Conservation (phyloP, 2,888 invertebrate species). For the Drosophila robusta region DNA sequence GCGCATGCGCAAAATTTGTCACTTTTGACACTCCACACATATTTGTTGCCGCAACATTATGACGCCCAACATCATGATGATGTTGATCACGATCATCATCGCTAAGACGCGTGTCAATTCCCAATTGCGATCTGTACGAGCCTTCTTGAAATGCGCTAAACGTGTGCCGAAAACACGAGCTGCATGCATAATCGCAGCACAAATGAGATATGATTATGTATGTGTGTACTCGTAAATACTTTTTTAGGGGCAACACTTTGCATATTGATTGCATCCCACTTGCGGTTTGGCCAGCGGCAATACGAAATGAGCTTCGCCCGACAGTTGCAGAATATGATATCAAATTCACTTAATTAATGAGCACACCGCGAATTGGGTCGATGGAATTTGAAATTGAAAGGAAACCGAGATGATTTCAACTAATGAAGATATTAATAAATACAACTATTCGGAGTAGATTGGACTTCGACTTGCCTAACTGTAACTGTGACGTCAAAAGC, state of each 20-base stretch:
- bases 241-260: constrained; percentile 16
- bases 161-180: constrained; percentile 71
- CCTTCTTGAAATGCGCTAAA: constrained; percentile 60
- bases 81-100: constrained; percentile 4
- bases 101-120: constrained; percentile 41
- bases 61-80: constrained; percentile 2
- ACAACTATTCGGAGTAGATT: too few species aligned
- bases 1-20: constrained; percentile 45
- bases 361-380: constrained; percentile 26
- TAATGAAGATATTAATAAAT: not conserved
- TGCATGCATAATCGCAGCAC: constrained; percentile 53
- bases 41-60: not conserved
- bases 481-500: too few species aligned
- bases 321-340: constrained; percentile 13
- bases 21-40: constrained; percentile 22
- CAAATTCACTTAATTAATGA: constrained; percentile 13
- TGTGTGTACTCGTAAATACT: constrained; percentile 42
- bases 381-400: not conserved
- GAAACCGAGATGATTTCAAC: not conserved
- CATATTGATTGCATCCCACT: constrained; percentile 42
- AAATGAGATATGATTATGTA: constrained; percentile 46
- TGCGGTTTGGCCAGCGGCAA: constrained; percentile 1
- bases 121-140: constrained; percentile 12
- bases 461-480: too few species aligned
- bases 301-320: constrained; percentile 1